Base-by-base conservation (phyloP, 1,140 invertebrate genomes). In the Zaprionus ornatus region DNA sequence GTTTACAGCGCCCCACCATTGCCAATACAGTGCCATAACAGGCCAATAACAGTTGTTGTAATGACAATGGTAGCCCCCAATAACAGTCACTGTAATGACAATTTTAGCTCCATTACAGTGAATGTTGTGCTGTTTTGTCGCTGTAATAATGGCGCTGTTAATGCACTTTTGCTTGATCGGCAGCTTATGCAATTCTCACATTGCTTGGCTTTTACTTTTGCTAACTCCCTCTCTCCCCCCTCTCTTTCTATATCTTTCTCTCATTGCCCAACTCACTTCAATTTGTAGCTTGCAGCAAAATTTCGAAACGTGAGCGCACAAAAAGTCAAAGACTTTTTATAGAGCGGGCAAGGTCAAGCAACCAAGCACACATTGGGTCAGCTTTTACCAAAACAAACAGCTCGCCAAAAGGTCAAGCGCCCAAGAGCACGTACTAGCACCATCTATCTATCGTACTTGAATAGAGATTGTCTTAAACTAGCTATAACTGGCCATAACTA, bases 391-490 rank as follows among this genome's bases (percentile, higher is more conserved):
- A 40, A 40, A 5, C 13, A 32, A 32, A 37, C 42, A 56, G 61
- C 50, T 27, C 32, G n/a, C 60, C 55, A 32, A 79, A 73, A 86
- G 82, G 82, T 85, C 79, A 72, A 57, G 29, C 62, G 32, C 54
- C 55, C 70, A 65, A 59, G 37, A 79, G 82, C 82, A 84, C 82
- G 66, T 74, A n/a, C n/a, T n/a, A 81, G 40, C 70, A 60, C 68
- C 42, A 56, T 45, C 17, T 27, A 9, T 12, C 57, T 40, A 59
- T 25, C 32, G 62, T 65, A 59, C 35, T 42, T 7, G 17, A 48
- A 50, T 45, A 45, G 7, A 45, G 40, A 45, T 40, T 40, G 37
- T 45, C n/a, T 45, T 9, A 17, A 7, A 29, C 29, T 3, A 32
- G 29, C 29, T 10, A 32, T 10, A 4, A 32, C 45, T 25, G 55